Conservation (phyloP, 2,888 invertebrate species). For the Thera britannica region DNA sequence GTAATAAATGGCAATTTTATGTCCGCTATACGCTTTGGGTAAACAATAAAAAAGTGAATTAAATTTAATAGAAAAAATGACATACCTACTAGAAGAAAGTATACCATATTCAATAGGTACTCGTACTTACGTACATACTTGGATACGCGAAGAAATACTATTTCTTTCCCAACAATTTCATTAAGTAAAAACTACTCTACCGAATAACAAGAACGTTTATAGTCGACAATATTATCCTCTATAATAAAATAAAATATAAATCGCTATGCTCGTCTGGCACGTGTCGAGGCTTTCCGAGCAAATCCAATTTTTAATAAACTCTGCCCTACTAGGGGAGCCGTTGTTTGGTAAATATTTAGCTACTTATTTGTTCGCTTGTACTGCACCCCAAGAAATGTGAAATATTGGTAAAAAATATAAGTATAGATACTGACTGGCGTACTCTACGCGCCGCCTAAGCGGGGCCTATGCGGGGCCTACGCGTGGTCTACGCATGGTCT, state of each 20-base stretch:
- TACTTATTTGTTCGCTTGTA: constrained; percentile 10
- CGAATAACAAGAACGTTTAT: not conserved
- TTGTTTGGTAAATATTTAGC: constrained; percentile 26
- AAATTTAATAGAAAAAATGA: too few relatives aligned
- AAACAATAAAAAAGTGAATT: too few relatives aligned
- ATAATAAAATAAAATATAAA: constrained; percentile 7
- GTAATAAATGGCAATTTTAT: too few relatives aligned
- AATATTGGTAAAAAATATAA: not conserved
- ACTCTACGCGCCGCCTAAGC: not conserved
- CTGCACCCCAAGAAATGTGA: not conserved
- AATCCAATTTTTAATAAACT: constrained; percentile 80
- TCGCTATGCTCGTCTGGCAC: constrained; percentile 39
- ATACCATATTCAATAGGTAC: not conserved
- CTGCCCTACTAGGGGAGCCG: constrained; percentile 46
- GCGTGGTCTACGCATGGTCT: too few relatives aligned
- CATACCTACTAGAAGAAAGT: too few relatives aligned
- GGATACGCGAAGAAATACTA: not conserved
- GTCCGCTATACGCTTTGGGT: too few relatives aligned
- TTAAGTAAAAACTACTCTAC: constrained; percentile 2
- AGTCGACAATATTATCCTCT: constrained; percentile 4
- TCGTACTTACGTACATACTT: not conserved
- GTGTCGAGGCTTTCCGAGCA: constrained; percentile 54
- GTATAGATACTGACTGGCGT: not conserved
- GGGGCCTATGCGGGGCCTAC: not conserved
- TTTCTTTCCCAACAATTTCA: constrained; percentile 10